These are phyloP conservation scores for Phoeniculus purpureus DNA, from an alignment of 2,797 vertebrate genomes.

Conservation along the genomic window DNA sequence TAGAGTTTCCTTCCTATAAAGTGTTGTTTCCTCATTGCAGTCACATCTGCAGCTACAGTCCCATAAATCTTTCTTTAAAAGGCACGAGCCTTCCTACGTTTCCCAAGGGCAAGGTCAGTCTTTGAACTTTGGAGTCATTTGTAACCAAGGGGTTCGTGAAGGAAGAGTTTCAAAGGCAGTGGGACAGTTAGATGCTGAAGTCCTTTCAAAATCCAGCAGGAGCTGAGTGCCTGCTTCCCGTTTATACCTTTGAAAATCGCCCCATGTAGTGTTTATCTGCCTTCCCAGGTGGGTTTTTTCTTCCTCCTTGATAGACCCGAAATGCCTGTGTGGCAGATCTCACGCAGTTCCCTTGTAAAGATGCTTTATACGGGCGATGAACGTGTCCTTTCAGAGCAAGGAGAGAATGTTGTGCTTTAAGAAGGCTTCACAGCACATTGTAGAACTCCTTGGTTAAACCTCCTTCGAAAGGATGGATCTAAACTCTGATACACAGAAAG, in stretches of 20 bases:
- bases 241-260: conserved; percentile 57
- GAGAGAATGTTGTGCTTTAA: not conserved
- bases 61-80: conserved; percentile 70
- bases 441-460: not conserved
- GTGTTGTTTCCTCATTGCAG: conserved; percentile 54
- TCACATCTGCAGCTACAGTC: conserved; percentile 61
- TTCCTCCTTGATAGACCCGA: not conserved
- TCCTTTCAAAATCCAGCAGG: conserved; percentile 26
- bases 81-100: conserved; percentile 65
- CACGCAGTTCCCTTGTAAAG: not conserved
- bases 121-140: conserved; percentile 70
- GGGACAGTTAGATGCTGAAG: conserved; percentile 43
- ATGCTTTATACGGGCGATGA: not conserved
- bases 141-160: conserved; percentile 51
- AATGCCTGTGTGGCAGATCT: not conserved
- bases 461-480: not conserved
- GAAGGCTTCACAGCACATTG: not conserved
- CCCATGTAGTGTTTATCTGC: conserved; percentile 4
- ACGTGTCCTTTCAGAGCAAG: not conserved
- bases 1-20: conserved; percentile 54
- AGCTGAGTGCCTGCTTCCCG: conserved; percentile 41
- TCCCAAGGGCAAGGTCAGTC: conserved; percentile 72
- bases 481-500: not conserved
- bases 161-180: conserved; percentile 53
- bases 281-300: not conserved